Percentiles rank a stretch among this genome's conserved stretches.
Conservation (phyloP, 2,888 invertebrate genomes). For the Callyntrura sp. region DNA sequence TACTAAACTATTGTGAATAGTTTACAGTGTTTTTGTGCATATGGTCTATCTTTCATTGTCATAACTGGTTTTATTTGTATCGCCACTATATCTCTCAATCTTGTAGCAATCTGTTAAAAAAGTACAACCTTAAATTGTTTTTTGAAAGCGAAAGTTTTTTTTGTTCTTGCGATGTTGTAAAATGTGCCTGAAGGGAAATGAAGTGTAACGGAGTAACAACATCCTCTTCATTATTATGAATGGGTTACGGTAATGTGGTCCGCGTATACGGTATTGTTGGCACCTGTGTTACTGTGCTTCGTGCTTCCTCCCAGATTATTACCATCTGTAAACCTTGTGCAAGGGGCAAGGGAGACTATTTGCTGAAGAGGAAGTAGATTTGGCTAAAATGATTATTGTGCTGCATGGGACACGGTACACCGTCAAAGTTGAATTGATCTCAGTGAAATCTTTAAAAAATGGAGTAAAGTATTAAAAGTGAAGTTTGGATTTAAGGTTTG, state of each 20-base stretch:
- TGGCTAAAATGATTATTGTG: background rate
- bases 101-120: background rate
- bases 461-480: background rate
- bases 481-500: background rate
- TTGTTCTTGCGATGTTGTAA: background rate
- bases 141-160: conserved; percentile 54
- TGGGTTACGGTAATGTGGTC: conserved; percentile 11
- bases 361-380: background rate
- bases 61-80: conserved; percentile 37
- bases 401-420: background rate
- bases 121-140: background rate
- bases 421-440: background rate
- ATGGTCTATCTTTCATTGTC: background rate
- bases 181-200: conserved; percentile 12
- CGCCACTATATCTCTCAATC: background rate
- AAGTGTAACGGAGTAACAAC: conserved; percentile 35
- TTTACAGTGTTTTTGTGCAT: background rate
- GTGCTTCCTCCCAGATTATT: background rate
- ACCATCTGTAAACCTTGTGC: no score
- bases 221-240: conserved; percentile 49
- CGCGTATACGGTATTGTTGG: background rate
- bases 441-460: conserved; percentile 4
- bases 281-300: background rate
- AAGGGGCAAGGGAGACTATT: no score
- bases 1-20: background rate